Conservation (phyloP, 2,888 invertebrate genomes). For the Chrysina gloriosa region DNA sequence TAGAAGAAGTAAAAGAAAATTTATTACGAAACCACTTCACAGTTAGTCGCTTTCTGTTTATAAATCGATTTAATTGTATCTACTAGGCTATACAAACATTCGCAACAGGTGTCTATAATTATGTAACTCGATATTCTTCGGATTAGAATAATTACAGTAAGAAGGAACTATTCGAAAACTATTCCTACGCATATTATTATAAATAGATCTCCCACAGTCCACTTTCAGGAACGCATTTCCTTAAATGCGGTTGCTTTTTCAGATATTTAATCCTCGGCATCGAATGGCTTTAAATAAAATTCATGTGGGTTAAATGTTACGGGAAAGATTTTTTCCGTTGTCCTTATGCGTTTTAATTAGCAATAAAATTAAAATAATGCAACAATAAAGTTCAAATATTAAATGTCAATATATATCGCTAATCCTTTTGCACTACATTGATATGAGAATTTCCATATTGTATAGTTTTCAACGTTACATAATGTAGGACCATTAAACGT, state of each 20-base stretch:
- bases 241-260: neutral
- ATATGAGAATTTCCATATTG: no score
- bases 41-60: neutral
- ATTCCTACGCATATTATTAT: neutral
- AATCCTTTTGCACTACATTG: no score
- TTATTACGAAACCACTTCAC: neutral
- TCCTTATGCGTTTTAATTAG: no score
- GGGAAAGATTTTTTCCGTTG: neutral
- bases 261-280: neutral
- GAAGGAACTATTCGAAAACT: neutral
- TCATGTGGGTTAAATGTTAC: neutral
- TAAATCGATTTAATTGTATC: neutral
- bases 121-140: slow-evolving; percentile 3
- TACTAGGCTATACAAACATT: neutral
- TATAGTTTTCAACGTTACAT: no score
- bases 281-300: neutral
- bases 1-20: neutral
- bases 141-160: neutral
- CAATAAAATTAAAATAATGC: no score
- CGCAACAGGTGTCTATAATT: slow-evolving; percentile 12
- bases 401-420: neutral
- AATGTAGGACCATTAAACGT: no score
- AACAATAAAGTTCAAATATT: neutral
- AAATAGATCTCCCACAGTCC: neutral
- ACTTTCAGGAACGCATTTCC: neutral